phyloP scores from a whole-genome alignment of 2,113 vertebrate genomes.

The Bettongia penicillata region DNA sequence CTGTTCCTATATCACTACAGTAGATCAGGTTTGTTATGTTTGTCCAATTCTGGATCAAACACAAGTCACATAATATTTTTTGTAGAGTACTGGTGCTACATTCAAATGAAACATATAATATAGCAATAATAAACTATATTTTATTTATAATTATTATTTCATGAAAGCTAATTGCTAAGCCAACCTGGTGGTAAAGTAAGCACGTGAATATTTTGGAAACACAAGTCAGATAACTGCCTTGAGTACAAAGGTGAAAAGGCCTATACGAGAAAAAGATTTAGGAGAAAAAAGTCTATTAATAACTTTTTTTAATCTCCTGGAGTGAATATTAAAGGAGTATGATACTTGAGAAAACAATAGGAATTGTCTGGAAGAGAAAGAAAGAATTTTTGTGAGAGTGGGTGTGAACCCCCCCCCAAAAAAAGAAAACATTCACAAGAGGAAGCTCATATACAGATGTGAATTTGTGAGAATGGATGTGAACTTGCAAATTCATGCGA shows the following conservation, averaged over 20 bases:
- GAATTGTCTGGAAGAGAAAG: background rate
- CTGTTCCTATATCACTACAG: background rate
- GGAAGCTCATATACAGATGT: background rate
- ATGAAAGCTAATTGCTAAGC: background rate
- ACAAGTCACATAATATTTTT: background rate
- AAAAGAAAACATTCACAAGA: background rate
- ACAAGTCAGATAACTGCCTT: constrained; percentile 27
- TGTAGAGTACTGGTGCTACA: background rate
- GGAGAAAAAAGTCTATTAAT: constrained; percentile 13
- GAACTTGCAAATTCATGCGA: background rate
- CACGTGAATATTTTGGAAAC: constrained; percentile 21
- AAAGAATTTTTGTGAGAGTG: background rate
- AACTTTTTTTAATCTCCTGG: constrained; percentile 34
- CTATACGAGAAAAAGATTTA: constrained; percentile 18
- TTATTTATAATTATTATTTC: constrained; percentile 9
- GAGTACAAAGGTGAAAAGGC: background rate
- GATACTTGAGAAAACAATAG: constrained; percentile 27
- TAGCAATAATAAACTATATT: background rate
- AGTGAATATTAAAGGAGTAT: constrained; percentile 35
- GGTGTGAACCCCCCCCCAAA: background rate
- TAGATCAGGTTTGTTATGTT: background rate
- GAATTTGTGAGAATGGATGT: background rate
- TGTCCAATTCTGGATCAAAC: background rate
- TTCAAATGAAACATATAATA: background rate
- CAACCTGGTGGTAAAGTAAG: background rate